Conservation (phyloP, 1,140 invertebrate genomes). For the Lamellibrachia luymesi region DNA sequence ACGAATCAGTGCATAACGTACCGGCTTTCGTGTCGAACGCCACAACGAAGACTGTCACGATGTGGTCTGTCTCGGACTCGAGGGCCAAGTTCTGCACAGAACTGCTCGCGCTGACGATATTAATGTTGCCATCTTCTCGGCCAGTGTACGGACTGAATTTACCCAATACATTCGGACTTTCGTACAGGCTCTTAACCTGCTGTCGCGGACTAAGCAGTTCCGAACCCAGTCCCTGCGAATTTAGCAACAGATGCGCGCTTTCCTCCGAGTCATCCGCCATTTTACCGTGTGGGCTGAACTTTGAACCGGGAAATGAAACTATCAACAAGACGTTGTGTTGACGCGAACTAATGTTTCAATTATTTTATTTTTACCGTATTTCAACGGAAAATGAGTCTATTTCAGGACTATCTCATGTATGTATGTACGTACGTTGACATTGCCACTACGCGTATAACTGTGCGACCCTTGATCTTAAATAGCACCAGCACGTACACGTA, state of each 20-base stretch:
- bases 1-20: conserved; percentile 29
- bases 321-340: neutral
- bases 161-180: conserved; percentile 10
- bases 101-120: conserved; percentile 15
- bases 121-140: conserved; percentile 8
- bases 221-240: neutral
- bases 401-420: no score
- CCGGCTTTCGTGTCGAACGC: conserved; percentile 59
- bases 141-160: conserved; percentile 11
- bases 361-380: no score
- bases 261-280: neutral
- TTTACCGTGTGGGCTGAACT: neutral
- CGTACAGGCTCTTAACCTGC: conserved; percentile 16
- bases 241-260: neutral
- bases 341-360: no score
- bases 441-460: no score
- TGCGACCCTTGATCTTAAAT: no score
- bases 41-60: conserved; percentile 57
- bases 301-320: neutral
- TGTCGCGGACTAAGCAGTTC: conserved; percentile 14
- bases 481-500: no score
- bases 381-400: no score
- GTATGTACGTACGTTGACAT: no score
- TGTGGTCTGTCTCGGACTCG: conserved; percentile 34
- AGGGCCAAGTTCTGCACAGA: conserved; percentile 17